Evolutionary conservation across 2,113 vertebrate species (phyloP).

Genomic region (Carassius auratus): DNA sequence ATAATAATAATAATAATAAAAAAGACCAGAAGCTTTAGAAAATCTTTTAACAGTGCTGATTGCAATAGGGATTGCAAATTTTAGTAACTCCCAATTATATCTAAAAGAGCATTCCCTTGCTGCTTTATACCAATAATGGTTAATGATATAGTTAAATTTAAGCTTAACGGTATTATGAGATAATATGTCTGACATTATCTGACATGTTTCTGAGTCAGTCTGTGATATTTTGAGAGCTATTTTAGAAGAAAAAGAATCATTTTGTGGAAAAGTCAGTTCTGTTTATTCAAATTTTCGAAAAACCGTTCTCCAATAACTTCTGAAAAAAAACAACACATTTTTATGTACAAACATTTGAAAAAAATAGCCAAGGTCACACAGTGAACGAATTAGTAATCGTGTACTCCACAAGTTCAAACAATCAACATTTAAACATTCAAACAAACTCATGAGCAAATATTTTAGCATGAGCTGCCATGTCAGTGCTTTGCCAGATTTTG

Average conservation of each 20-base stretch:
- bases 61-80: background rate
- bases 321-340: too few species aligned
- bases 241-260: too few species aligned
- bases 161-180: background rate
- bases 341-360: too few species aligned
- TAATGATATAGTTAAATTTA: background rate
- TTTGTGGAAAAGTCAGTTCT: too few species aligned
- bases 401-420: background rate
- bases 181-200: background rate
- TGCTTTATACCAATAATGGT: background rate
- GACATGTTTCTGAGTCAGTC: too few species aligned
- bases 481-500: background rate
- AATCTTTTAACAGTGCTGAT: too few species aligned
- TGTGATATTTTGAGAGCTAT: too few species aligned
- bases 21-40: too few species aligned
- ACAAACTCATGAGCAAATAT: background rate
- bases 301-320: too few species aligned
- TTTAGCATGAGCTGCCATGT: background rate
- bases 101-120: background rate
- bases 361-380: too few species aligned
- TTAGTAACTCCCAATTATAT: background rate
- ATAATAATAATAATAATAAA: too few species aligned
- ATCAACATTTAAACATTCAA: background rate
- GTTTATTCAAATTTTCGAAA: too few species aligned
- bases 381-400: background rate